A percentile compares a stretch with the other conserved stretches of the same genome.
Conservation (phyloP, 2,888 invertebrate species). For the Himalopsyche tibetana region DNA sequence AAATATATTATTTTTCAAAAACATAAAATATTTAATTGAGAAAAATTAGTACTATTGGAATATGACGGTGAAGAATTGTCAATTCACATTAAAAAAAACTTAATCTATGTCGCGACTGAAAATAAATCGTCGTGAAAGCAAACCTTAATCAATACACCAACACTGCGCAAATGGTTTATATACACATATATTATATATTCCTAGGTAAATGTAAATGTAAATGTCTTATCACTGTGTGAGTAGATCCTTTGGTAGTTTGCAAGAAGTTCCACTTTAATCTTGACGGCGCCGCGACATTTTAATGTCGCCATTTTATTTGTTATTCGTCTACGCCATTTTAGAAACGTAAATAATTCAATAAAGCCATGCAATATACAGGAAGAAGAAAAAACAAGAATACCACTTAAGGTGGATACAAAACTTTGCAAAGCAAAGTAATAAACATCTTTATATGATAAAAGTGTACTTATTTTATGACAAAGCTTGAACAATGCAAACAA, state of each 20-base stretch:
- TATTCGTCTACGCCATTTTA: constrained; percentile 37
- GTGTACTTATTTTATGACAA: too few species aligned
- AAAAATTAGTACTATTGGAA: too few species aligned
- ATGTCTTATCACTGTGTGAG: not conserved
- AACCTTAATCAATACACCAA: constrained; percentile 32
- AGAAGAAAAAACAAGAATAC: not conserved
- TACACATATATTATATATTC: not conserved
- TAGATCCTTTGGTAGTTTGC: constrained; percentile 35
- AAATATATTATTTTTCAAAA: too few species aligned
- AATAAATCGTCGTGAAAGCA: constrained; percentile 26
- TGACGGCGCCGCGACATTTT: constrained; percentile 42
- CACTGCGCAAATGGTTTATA: constrained; percentile 5
- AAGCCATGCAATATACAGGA: not conserved
- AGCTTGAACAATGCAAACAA: too few species aligned
- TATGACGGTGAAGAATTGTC: too few species aligned
- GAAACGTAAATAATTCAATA: constrained; percentile 43
- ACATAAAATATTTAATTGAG: too few species aligned
- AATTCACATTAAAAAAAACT: too few species aligned
- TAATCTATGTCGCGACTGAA: not conserved
- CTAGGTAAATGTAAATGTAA: not conserved
- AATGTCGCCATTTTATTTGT: constrained; percentile 40
- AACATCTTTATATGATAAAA: too few species aligned
- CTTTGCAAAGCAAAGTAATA: not conserved
- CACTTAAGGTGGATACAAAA: constrained; percentile 4
- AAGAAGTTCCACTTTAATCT: constrained; percentile 40